phyloP scores from a whole-genome alignment of 2,888 invertebrate genomes.

The Lamellibrachia columna region DNA sequence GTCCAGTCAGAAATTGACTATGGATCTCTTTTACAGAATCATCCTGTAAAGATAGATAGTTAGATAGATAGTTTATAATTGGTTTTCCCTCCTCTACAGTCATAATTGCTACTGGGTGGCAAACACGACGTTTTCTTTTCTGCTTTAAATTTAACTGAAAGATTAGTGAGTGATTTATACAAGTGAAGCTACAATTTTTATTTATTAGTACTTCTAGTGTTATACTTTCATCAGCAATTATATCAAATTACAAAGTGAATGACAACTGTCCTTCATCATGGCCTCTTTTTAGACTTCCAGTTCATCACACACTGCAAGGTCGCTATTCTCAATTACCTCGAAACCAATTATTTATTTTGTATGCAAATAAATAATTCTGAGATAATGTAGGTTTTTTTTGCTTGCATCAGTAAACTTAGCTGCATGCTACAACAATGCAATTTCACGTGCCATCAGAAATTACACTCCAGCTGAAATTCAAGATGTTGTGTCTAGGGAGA shows the following conservation, averaged over 20 bases:
- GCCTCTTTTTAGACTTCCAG: not conserved
- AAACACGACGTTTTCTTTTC: too few relatives aligned
- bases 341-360: not conserved
- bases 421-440: not conserved
- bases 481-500: not conserved
- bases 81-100: too few relatives aligned
- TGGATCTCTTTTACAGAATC: too few relatives aligned
- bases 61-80: too few relatives aligned
- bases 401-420: not conserved
- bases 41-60: too few relatives aligned
- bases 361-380: not conserved
- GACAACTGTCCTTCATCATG: not conserved
- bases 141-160: too few relatives aligned
- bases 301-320: not conserved
- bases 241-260: not conserved
- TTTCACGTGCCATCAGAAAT: conserved; percentile 4
- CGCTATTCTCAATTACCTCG: not conserved
- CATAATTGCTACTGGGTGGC: too few relatives aligned
- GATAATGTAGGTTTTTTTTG: not conserved
- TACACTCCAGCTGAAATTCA: not conserved
- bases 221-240: too few relatives aligned
- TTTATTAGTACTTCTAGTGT: too few relatives aligned
- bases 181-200: too few relatives aligned
- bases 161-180: too few relatives aligned
- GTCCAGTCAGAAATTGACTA: too few relatives aligned